A percentile compares a stretch with the other conserved stretches of the same genome.
phyloP scores from a whole-genome alignment of 2,113 vertebrate species.

The Nettapus auritus region DNA sequence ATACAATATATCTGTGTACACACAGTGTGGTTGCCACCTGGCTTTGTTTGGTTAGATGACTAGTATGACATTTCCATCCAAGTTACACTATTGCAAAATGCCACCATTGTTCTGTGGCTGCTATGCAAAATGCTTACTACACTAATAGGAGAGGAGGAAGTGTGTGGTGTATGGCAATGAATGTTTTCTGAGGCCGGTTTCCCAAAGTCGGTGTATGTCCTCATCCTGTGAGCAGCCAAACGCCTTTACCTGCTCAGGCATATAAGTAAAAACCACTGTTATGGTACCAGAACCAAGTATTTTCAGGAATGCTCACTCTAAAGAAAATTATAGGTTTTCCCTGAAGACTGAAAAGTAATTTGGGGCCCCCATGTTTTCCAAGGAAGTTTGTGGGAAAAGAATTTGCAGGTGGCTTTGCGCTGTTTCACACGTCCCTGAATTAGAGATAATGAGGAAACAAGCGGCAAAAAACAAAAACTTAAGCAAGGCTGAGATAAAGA shows the following conservation, averaged over 20 bases:
- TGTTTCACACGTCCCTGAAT: no score
- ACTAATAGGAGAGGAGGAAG: background rate
- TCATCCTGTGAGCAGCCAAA: background rate
- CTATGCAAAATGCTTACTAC: background rate
- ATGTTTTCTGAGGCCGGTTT: background rate
- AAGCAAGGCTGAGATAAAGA: no score
- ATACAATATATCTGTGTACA: background rate
- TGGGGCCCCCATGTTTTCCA: background rate
- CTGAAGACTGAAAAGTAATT: background rate
- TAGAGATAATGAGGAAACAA: no score
- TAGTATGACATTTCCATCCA: background rate
- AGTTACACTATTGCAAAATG: rapidly evolving
- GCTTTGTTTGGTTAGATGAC: background rate
- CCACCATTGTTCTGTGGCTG: background rate
- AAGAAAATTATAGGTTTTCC: background rate
- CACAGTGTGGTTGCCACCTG: background rate
- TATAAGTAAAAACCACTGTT: background rate
- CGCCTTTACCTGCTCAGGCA: background rate
- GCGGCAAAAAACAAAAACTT: no score
- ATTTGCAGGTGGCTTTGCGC: no score
- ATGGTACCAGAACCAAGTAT: background rate
- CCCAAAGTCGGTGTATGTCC: background rate
- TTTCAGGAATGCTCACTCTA: background rate
- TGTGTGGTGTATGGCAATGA: background rate
- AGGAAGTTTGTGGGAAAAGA: no score